Conservation (phyloP, 1,140 invertebrate genomes). For the Dolichoris vasculosae region DNA sequence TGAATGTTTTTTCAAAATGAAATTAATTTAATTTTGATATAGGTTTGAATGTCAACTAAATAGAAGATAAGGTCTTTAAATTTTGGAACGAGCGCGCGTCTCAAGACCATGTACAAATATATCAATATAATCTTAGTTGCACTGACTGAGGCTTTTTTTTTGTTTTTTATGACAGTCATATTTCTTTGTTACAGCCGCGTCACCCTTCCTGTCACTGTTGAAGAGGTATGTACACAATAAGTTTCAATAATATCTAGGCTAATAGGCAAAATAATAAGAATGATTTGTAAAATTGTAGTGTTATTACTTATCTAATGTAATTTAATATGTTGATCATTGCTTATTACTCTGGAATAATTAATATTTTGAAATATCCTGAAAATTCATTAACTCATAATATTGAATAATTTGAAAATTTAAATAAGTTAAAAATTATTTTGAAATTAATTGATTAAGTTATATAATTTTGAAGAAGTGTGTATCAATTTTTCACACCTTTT, state of each 20-base stretch:
- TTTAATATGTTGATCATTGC: too few species aligned
- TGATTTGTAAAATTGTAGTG: conserved; percentile 15
- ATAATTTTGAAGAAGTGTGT: background rate
- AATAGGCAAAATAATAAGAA: conserved; percentile 43
- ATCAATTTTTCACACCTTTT: background rate
- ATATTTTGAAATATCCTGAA: conserved; percentile 14
- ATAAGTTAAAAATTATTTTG: background rate
- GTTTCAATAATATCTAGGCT: conserved; percentile 22
- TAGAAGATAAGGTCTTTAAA: conserved; percentile 12
- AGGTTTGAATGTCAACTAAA: background rate
- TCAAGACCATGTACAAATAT: conserved; percentile 16
- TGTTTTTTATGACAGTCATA: conserved; percentile 48
- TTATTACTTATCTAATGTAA: conserved; percentile 45
- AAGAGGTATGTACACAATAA: conserved; percentile 78
- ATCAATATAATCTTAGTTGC: background rate
- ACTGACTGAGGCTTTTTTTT: background rate
- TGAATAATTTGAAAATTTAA: too few species aligned
- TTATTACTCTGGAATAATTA: conserved; percentile 49
- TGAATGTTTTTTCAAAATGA: background rate
- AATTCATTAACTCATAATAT: too few species aligned
- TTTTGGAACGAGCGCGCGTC: conserved; percentile 14
- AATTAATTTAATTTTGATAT: background rate
- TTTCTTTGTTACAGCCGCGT: conserved; percentile 80
- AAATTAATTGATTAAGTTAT: background rate
- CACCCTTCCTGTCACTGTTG: conserved; percentile 83